phyloP scores from a whole-genome alignment of 35 echinoderm and acorn worm genomes.

The Hemicentrotus pulcherrimus region DNA sequence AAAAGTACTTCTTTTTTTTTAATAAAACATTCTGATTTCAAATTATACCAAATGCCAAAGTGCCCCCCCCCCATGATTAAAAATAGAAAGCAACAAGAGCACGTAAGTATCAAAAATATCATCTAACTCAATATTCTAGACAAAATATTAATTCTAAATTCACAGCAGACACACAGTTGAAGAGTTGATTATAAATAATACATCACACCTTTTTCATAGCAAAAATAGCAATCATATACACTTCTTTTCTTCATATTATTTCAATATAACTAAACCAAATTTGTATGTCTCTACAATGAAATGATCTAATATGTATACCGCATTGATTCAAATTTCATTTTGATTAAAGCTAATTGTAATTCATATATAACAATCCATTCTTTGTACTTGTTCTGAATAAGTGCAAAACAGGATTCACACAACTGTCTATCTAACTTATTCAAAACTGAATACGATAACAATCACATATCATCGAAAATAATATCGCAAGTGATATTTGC shows the following conservation, averaged over 20 bases:
- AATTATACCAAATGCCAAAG: not conserved
- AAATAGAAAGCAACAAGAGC: not conserved
- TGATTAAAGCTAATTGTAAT: too few species aligned
- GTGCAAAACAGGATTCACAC: too few species aligned
- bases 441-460: too few species aligned
- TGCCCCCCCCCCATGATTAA: not conserved
- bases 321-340: too few species aligned
- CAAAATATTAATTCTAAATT: not conserved
- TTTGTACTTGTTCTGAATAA: too few species aligned
- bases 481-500: too few species aligned
- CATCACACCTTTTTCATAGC: constrained; percentile 7
- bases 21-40: too few species aligned
- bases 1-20: too few species aligned
- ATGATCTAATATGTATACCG: not conserved
- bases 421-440: too few species aligned
- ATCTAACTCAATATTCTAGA: not conserved
- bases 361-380: too few species aligned
- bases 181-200: not conserved
- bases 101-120: not conserved
- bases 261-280: not conserved
- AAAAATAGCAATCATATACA: constrained; percentile 5
- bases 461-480: too few species aligned
- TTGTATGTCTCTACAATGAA: not conserved
- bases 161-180: not conserved
- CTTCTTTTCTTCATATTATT: not conserved